Evolutionary conservation across 1,140 invertebrate species (phyloP), one percentile per base, ranked within the genome.

Genomic region (Drosophila athabasca): DNA sequence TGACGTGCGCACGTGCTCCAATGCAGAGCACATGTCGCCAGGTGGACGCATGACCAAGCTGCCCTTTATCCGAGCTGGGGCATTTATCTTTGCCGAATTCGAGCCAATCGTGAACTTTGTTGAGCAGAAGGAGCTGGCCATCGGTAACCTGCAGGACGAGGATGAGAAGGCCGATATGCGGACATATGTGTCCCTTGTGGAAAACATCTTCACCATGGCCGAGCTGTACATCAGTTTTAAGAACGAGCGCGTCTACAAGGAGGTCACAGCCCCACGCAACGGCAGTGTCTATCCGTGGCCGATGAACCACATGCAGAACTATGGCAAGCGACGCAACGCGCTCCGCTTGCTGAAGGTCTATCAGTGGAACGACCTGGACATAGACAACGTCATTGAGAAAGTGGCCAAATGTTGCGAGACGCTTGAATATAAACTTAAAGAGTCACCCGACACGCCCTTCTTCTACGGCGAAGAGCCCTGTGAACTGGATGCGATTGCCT

Each of bases 11-110:
- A 95, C 96, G 70, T 93, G 96, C 82, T 94, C 95, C 61, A 99
- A 99, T 93, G 98, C 98, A 0, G 97, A 99, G 90, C 96, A 96
- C 78, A 99, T 99, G 97, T 99, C 98, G 1, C 98, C 98, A 0
- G 96, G 96, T 17, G 97, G 97, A 1, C 94, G 95, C 76, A 95
- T 99, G 39, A 92, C 91, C 11, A 92, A 92, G 52, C 51, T 92
- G 22, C 98, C 98, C 0, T 98, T 99, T 88, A 95, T 99, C 60
- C 96, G 97, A 90, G 96, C 96, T 76, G 97, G 97, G 0, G 94
- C 95, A 2, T 98, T 97, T 90, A 93, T 99, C 0, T 94, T 98
- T 6, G 95, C 98, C 0, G 98, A 98, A 91, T 94, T 99, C 80
- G 97, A 98, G 74, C 95, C 96, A 0, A 98, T 99, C 64, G 96